These are phyloP conservation scores for Mandrillus leucophaeus DNA, from an alignment of 2,113 vertebrate genomes.

Conservation along the genomic window DNA sequence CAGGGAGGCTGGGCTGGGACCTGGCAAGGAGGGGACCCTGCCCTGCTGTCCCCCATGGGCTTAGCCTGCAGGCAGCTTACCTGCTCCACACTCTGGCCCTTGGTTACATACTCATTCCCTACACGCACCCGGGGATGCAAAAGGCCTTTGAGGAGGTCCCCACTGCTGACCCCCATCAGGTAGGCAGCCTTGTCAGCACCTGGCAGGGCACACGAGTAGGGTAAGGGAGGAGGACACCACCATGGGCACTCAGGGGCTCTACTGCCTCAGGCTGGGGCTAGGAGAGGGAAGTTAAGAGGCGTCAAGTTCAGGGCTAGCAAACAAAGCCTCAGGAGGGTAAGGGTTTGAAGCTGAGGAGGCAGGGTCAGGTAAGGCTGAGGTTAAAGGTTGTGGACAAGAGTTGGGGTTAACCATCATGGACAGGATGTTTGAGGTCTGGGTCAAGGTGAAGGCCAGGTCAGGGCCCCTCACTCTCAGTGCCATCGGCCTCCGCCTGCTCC, in stretches of 20 bases:
- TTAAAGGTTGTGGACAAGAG: not conserved
- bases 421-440: not conserved
- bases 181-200: conserved; percentile 97
- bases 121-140: conserved; percentile 96
- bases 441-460: not conserved
- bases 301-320: not conserved
- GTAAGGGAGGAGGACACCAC: not conserved
- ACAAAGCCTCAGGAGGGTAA: not conserved
- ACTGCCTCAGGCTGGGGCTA: not conserved
- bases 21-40: not conserved
- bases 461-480: conserved; percentile 95
- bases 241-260: not conserved
- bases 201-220: conserved; percentile 61
- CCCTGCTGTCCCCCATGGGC: not conserved
- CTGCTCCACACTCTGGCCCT: conserved; percentile 97
- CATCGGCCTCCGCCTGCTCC: conserved; percentile 94
- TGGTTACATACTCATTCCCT: conserved; percentile 95
- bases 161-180: conserved; percentile 96
- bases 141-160: conserved; percentile 95
- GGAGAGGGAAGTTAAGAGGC: not conserved
- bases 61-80: conserved; percentile 73
- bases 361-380: not conserved
- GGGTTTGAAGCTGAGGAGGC: not conserved
- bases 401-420: not conserved
- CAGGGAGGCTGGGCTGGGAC: not conserved